A percentile compares a stretch with the other conserved stretches of the same genome.
phyloP scores from a whole-genome alignment of 2,888 invertebrate species.

The Mesorhabditis belari region DNA sequence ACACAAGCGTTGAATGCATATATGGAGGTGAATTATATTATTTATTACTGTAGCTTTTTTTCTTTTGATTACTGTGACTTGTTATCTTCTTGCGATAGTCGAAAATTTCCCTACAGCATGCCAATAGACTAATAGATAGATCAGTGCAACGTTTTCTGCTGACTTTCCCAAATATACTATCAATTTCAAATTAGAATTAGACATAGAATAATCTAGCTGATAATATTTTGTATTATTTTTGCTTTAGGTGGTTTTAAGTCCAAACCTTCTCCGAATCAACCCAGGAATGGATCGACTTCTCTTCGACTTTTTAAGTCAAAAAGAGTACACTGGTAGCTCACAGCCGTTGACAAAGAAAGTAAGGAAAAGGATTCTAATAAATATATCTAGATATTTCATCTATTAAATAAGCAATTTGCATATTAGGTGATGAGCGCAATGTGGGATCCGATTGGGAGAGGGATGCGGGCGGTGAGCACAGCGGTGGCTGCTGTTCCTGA shows the following conservation, averaged over 20 bases:
- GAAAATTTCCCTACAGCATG: too few relatives aligned
- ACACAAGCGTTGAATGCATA: constrained; percentile 57
- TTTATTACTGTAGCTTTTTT: background rate
- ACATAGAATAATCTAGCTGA: too few relatives aligned
- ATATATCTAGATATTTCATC: background rate
- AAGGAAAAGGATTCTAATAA: background rate
- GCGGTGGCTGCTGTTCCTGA: constrained; percentile 82
- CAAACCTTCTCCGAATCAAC: constrained; percentile 62
- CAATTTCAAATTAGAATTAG: too few relatives aligned
- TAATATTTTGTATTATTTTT: background rate
- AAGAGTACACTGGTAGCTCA: constrained; percentile 34
- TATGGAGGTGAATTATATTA: constrained; percentile 6
- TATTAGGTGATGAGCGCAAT: constrained; percentile 63
- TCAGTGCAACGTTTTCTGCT: too few relatives aligned
- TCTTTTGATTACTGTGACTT: too few relatives aligned
- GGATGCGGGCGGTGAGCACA: constrained; percentile 69
- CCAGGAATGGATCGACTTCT: constrained; percentile 60
- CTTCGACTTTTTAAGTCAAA: constrained; percentile 50
- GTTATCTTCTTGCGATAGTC: too few relatives aligned
- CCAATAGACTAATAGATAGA: too few relatives aligned
- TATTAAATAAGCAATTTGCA: background rate
- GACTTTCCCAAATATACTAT: too few relatives aligned
- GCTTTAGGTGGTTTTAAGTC: constrained; percentile 60
- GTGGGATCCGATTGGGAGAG: constrained; percentile 70
- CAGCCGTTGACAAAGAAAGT: constrained; percentile 35